A percentile compares a stretch with the other conserved stretches of the same genome.
phyloP scores from a whole-genome alignment of 2,113 vertebrate genomes.

The Paracanthobrama guichenoti region DNA sequence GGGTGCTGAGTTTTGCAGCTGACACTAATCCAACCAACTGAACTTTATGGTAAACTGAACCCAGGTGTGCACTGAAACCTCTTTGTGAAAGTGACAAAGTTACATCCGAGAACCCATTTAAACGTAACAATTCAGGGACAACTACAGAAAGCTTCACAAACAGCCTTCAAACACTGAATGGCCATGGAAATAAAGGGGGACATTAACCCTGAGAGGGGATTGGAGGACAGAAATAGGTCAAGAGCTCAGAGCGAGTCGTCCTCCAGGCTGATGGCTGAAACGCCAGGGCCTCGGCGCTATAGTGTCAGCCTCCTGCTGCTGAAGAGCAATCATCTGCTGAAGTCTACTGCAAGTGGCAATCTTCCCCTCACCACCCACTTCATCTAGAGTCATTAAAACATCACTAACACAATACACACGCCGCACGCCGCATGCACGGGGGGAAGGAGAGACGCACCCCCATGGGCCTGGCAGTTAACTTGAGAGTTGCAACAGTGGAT shows the following conservation, averaged over 20 bases:
- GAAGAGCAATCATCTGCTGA: conserved; percentile 49
- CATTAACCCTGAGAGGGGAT: neutral
- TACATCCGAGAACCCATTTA: neutral
- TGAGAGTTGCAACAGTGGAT: conserved; percentile 35
- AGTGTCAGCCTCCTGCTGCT: conserved; percentile 28
- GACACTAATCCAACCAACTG: neutral
- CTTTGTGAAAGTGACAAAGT: neutral
- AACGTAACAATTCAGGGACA: neutral
- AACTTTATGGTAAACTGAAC: neutral
- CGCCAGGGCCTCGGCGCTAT: neutral
- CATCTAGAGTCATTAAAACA: conserved; percentile 54
- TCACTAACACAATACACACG: conserved; percentile 52
- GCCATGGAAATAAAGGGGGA: neutral
- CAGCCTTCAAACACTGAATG: neutral
- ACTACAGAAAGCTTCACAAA: neutral
- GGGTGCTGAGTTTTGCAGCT: neutral
- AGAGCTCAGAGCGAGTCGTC: conserved; percentile 35
- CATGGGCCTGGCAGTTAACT: conserved; percentile 44
- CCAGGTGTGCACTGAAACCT: neutral
- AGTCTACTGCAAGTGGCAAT: conserved; percentile 56
- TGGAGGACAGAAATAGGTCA: conserved; percentile 25
- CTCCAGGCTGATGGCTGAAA: conserved; percentile 30
- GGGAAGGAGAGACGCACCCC: conserved; percentile 11
- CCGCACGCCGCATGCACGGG: conserved; percentile 25
- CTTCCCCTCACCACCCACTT: conserved; percentile 57